Conservation (phyloP, 2,113 vertebrate genomes). For the Baryphthengus martii region DNA sequence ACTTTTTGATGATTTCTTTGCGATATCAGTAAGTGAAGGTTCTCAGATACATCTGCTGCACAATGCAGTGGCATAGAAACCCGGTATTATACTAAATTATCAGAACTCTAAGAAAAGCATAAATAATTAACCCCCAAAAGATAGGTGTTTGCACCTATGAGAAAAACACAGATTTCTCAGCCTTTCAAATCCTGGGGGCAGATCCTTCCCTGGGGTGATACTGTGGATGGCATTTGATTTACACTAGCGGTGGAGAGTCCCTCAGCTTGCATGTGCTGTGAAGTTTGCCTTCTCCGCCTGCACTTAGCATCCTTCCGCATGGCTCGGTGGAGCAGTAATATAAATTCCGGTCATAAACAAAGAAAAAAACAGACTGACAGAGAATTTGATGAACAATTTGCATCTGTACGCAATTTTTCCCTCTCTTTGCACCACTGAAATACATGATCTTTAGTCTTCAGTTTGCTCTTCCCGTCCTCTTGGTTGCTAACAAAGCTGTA, state of each 20-base stretch:
- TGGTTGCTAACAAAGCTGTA: not conserved
- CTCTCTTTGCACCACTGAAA: not conserved
- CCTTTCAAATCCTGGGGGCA: not conserved
- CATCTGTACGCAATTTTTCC: not conserved
- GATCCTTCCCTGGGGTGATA: not conserved
- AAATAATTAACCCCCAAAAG: not conserved
- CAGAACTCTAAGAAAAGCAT: not conserved
- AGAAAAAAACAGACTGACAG: not conserved
- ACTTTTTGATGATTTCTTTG: not conserved
- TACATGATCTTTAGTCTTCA: not conserved
- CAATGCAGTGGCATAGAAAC: not conserved
- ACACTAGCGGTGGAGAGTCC: not conserved
- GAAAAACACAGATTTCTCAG: not conserved
- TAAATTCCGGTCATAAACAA: conserved; percentile 34
- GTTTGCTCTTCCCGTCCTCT: not conserved
- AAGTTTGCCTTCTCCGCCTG: not conserved
- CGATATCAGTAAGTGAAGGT: not conserved
- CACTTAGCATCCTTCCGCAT: not conserved
- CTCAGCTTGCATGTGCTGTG: not conserved
- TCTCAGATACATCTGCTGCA: not conserved
- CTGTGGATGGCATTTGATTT: not conserved
- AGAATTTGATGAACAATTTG: not conserved
- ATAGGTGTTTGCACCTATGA: not conserved
- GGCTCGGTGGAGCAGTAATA: not conserved
- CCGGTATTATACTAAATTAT: not conserved